A percentile compares a stretch with the other conserved stretches of the same genome.
Evolutionary conservation across 2,113 vertebrate genomes (phyloP).

Genomic region (Saguinus imperator): DNA sequence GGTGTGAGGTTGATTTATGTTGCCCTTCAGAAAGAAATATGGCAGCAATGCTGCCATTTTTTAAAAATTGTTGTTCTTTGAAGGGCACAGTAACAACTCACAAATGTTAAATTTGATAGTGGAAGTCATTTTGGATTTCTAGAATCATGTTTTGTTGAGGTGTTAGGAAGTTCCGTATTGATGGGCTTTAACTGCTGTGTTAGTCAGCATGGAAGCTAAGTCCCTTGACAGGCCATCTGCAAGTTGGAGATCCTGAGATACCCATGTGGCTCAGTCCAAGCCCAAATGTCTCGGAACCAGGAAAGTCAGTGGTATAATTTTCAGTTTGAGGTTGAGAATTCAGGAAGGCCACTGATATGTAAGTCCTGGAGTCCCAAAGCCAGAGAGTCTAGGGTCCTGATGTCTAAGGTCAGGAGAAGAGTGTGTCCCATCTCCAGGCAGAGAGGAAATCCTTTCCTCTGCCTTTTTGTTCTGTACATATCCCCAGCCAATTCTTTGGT

Average conservation of each 20-base stretch:
- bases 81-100: neutral
- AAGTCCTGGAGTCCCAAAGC: neutral
- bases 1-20: neutral
- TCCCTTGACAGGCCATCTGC: neutral
- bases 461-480: neutral
- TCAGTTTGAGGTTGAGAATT: neutral
- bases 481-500: neutral
- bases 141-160: neutral
- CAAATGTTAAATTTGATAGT: neutral
- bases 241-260: neutral
- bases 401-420: neutral
- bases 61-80: neutral
- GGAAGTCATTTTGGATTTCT: constrained; percentile 5
- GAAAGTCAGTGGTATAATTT: neutral
- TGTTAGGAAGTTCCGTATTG: neutral
- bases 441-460: neutral
- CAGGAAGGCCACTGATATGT: neutral
- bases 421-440: neutral
- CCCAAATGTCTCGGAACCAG: neutral
- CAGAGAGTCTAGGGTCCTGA: neutral
- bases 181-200: neutral
- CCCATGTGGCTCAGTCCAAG: neutral
- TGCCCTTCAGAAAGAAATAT: constrained; percentile 1
- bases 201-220: neutral
- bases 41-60: neutral